Evolutionary conservation across 2,888 invertebrate species (phyloP).

Genomic region (Drepanosiphum platanoidis): DNA sequence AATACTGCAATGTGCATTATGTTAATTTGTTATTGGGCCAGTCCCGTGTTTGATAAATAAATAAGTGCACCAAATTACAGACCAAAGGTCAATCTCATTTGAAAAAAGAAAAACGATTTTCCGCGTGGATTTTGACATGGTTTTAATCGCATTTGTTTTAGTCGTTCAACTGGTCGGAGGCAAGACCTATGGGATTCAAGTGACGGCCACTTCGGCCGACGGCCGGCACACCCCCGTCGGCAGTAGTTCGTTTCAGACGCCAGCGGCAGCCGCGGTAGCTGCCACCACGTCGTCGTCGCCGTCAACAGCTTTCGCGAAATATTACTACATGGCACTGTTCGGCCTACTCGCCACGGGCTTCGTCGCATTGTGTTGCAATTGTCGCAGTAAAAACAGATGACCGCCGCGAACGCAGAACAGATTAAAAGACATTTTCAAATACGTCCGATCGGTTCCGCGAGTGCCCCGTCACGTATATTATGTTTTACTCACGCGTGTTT

Average conservation of each 20-base stretch:
- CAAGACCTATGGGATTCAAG: conserved; percentile 78
- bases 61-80: no score
- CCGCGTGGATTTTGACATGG: no score
- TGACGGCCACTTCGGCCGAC: conserved; percentile 74
- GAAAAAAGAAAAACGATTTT: no score
- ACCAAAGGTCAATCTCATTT: no score
- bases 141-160: conserved; percentile 66
- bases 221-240: conserved; percentile 73
- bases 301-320: not conserved
- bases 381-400: not conserved
- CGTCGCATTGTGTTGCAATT: conserved; percentile 22
- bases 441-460: not conserved
- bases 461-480: no score
- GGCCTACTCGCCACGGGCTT: conserved; percentile 5
- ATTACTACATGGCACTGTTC: conserved; percentile 39
- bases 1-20: no score
- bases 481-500: no score
- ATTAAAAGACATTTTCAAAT: no score
- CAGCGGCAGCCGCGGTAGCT: not conserved
- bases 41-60: no score
- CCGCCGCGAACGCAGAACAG: no score
- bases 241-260: conserved; percentile 18
- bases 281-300: not conserved
- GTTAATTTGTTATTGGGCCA: no score
- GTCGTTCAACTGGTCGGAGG: conserved; percentile 80